Evolutionary conservation across 2,113 vertebrate species (phyloP).

Genomic region (Tretioscincus oriximinensis): DNA sequence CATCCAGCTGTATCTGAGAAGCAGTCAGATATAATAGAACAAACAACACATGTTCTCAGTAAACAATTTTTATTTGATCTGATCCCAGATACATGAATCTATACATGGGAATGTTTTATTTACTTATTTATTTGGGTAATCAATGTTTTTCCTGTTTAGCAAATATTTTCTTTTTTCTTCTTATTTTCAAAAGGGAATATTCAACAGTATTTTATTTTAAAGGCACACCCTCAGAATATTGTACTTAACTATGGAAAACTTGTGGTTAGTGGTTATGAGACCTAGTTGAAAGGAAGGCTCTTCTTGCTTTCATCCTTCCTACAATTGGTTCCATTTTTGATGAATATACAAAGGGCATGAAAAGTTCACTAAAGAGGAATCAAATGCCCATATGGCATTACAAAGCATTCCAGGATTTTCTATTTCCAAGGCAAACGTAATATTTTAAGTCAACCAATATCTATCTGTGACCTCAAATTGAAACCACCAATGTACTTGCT

Average conservation of each 20-base stretch:
- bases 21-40: too few relatives aligned
- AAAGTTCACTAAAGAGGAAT: slow-evolving; percentile 31
- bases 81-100: background rate
- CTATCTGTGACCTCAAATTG: slow-evolving; percentile 42
- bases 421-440: slow-evolving; percentile 41
- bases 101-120: background rate
- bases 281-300: slow-evolving; percentile 12
- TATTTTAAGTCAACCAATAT: slow-evolving; percentile 45
- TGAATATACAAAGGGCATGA: slow-evolving; percentile 17
- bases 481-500: slow-evolving; percentile 44
- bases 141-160: background rate
- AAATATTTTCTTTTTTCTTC: slow-evolving; percentile 1
- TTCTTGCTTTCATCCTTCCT: slow-evolving; percentile 13
- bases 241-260: slow-evolving; percentile 28
- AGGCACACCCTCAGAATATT: slow-evolving; percentile 32
- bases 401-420: slow-evolving; percentile 19
- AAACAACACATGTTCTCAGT: background rate
- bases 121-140: slow-evolving; percentile 15
- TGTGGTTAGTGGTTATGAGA: slow-evolving; percentile 40
- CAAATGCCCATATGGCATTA: slow-evolving; percentile 17
- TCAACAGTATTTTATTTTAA: slow-evolving; percentile 26
- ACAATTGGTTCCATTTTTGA: slow-evolving; percentile 21
- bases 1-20: too few relatives aligned
- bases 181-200: slow-evolving; percentile 18
- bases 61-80: background rate